Evolutionary conservation across 64 coral and sea anemone genomes (phyloP), one percentile per base, ranked within the genome.

Genomic region (Anthopleura sola): DNA sequence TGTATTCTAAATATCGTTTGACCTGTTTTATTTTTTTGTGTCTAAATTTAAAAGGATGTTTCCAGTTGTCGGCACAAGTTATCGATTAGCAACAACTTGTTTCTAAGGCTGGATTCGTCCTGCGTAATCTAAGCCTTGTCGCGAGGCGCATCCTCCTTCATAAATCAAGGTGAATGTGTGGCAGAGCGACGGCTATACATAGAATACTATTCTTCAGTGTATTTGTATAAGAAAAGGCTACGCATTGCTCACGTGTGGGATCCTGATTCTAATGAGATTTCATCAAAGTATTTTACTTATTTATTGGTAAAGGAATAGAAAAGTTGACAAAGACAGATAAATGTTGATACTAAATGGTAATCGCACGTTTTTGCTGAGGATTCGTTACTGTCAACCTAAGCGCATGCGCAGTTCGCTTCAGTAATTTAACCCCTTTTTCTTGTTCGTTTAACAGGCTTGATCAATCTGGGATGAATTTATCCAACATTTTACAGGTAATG

Each of bases 401-500:
- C 93, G 93, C 93, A 95, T 95, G 93, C 93, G 93, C 82, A 91
- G 81, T 64, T 55, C 3, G 14, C 13, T 34, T 34, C 26, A 71
- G 6, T 0, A 19, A 20, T 29, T 40, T 40, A 13, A 60, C 24
- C 26, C 16, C 11, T 21, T 21, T 44, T 87, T 68, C 36, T 12
- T n/a, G 36, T 49, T 24, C 71, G 7, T 82, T 32, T 88, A 71
- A 50, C n/a, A 99, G 97, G 92, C 68, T 95, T 64, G 89, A 85
- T 56, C 76, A 86, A 54, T 86, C 84, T 12, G 97, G 97, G 82
- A 99, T 99, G 33, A 94, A 95, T 68, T 82, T 99, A 77, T 92
- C 90, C 33, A 99, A 99, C 85, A 99, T 99, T 49, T 85, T 96
- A 28, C 94, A 96, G 91, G 94, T 96, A 96, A 40, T 24, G 47